Conservation (phyloP, 2,797 vertebrate species). For the Allochrocebus solatus region DNA sequence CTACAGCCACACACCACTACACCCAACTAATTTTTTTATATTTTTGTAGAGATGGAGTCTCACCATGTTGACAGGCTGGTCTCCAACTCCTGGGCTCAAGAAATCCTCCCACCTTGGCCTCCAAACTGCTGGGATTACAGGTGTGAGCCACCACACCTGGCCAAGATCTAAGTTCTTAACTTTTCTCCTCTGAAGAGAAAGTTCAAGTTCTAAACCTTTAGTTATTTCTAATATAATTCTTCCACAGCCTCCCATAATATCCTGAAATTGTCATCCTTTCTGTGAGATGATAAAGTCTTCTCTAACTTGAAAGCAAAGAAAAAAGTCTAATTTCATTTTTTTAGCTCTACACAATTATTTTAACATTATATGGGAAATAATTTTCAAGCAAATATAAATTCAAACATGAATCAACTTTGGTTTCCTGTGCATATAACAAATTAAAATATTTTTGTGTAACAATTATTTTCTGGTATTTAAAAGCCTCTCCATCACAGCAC, state of each 20-base stretch:
- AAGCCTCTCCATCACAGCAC: slow-evolving; percentile 1
- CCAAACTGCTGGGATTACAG: background rate
- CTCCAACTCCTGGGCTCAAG: background rate
- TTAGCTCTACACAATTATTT: background rate
- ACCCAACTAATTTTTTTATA: background rate
- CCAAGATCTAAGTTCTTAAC: background rate
- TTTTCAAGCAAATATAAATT: slow-evolving; percentile 24
- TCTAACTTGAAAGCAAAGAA: slow-evolving; percentile 11
- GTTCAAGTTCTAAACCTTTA: slow-evolving; percentile 7
- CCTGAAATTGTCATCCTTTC: slow-evolving; percentile 8
- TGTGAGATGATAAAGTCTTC: background rate
- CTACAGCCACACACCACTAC: background rate
- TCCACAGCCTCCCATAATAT: background rate
- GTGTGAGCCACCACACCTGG: background rate
- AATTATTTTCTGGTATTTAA: slow-evolving; percentile 8
- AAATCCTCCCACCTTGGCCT: background rate
- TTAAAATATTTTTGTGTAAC: background rate
- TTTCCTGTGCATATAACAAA: background rate
- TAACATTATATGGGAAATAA: background rate
- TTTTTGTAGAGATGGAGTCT: background rate
- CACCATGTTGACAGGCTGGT: background rate
- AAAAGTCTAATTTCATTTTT: background rate
- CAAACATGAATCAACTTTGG: background rate
- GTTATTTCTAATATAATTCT: slow-evolving; percentile 15
- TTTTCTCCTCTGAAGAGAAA: background rate